Percentiles rank a stretch among this genome's conserved stretches.
These are phyloP conservation scores for Pseudomyrmex pallidus DNA, from an alignment of 1,140 invertebrate genomes.

Conservation along the genomic window DNA sequence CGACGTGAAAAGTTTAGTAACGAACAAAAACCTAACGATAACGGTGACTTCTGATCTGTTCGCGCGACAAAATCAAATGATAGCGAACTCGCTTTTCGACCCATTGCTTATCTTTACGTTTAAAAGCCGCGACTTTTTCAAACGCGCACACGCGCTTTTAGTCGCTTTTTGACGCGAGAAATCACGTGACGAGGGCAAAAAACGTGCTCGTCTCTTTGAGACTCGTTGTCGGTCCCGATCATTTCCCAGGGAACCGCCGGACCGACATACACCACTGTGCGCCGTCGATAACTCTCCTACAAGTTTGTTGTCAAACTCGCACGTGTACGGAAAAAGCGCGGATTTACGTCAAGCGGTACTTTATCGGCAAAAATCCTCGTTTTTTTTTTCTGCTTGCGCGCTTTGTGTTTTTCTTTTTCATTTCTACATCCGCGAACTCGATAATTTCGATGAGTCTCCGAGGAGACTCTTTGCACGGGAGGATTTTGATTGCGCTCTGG, in stretches of 20 bases:
- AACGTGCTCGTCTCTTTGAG: not conserved
- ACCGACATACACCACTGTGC: constrained; percentile 68
- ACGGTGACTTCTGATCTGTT: not conserved
- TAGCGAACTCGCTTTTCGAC: constrained; percentile 3
- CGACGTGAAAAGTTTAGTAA: not conserved
- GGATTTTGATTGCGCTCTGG: not conserved
- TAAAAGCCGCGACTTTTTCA: constrained; percentile 27
- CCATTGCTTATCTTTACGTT: not conserved
- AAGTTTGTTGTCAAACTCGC: constrained; percentile 81
- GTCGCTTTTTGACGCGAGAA: constrained; percentile 1
- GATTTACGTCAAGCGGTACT: constrained; percentile 54
- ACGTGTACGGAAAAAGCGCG: constrained; percentile 73
- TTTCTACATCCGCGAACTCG: constrained; percentile 9
- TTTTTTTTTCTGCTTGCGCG: not conserved
- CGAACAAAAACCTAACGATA: not conserved
- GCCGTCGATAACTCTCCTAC: constrained; percentile 74
- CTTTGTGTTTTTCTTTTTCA: constrained; percentile 1
- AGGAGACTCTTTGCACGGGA: constrained; percentile 4
- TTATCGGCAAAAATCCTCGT: not conserved
- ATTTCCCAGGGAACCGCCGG: constrained; percentile 36
- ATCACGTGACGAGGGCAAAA: not conserved
- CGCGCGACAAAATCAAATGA: not conserved
- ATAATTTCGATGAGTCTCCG: not conserved
- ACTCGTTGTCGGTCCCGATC: not conserved
- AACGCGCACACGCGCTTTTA: not conserved